Conservation (phyloP, 2,797 vertebrate species). For the Anomalospiza imberbis region DNA sequence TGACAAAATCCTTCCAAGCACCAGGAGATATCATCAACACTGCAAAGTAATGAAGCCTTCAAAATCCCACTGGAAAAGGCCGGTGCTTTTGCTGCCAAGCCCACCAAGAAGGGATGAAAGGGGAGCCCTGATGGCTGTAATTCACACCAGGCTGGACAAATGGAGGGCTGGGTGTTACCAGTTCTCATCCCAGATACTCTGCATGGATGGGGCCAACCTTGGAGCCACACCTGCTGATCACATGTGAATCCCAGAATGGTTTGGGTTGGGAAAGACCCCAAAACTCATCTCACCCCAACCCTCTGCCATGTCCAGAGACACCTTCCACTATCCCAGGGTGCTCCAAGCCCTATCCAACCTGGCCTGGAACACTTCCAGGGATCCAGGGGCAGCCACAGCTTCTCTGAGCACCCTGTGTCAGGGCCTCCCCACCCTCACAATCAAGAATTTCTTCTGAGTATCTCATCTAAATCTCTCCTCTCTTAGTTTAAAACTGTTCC, state of each 20-base stretch:
- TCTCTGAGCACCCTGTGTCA: not conserved
- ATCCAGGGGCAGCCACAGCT: not conserved
- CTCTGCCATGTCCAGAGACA: not conserved
- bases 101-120: conserved; percentile 56
- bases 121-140: not conserved
- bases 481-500: not conserved
- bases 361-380: not conserved
- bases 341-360: rapidly evolving
- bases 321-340: rapidly evolving
- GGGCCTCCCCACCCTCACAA: rapidly evolving
- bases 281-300: not conserved
- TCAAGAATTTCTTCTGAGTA: not conserved
- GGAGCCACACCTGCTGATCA: not conserved
- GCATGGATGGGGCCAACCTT: not conserved
- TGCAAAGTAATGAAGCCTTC: conserved; percentile 4
- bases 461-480: not conserved
- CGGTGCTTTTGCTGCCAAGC: conserved; percentile 17
- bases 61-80: conserved; percentile 34
- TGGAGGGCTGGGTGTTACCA: not conserved
- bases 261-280: not conserved
- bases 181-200: not conserved
- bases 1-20: conserved; percentile 38
- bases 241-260: not conserved
- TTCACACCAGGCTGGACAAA: not conserved
- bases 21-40: conserved; percentile 38